A percentile compares a stretch with the other conserved stretches of the same genome.
Conservation (phyloP, 2,888 invertebrate genomes). For the Aphidius colemani region DNA sequence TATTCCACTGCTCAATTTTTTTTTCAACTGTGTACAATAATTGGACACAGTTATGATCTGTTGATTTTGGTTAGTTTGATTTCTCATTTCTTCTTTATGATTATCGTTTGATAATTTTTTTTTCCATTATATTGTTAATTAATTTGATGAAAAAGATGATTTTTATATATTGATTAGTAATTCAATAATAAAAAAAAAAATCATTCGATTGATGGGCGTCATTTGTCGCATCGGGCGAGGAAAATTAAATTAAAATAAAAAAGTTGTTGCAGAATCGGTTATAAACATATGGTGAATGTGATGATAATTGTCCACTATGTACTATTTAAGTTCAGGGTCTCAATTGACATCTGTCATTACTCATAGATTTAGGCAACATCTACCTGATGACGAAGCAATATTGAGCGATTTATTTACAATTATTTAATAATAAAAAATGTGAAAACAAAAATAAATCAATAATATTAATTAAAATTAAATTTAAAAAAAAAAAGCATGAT, state of each 20-base stretch:
- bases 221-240: slow-evolving; percentile 45
- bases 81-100: slow-evolving; percentile 2
- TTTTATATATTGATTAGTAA: neutral
- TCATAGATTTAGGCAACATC: slow-evolving; percentile 51
- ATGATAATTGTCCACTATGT: neutral
- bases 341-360: slow-evolving; percentile 27
- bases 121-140: neutral
- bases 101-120: neutral
- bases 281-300: slow-evolving; percentile 15
- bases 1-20: slow-evolving; percentile 9
- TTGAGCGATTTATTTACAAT: slow-evolving; percentile 46
- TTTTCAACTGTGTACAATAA: too few species aligned
- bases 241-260: slow-evolving; percentile 46
- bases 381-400: slow-evolving; percentile 58
- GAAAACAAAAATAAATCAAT: slow-evolving; percentile 27
- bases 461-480: neutral
- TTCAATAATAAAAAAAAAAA: too few species aligned
- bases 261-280: slow-evolving; percentile 42
- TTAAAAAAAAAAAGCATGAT: slow-evolving; percentile 31
- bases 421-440: slow-evolving; percentile 33
- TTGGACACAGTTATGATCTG: too few species aligned
- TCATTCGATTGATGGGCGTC: too few species aligned
- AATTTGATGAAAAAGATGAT: neutral
- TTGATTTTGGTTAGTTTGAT: neutral
- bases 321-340: too few species aligned